Percentiles rank a stretch among this genome's conserved stretches.
phyloP scores from a whole-genome alignment of 2,113 vertebrate genomes.

The Oriolus oriolus region DNA sequence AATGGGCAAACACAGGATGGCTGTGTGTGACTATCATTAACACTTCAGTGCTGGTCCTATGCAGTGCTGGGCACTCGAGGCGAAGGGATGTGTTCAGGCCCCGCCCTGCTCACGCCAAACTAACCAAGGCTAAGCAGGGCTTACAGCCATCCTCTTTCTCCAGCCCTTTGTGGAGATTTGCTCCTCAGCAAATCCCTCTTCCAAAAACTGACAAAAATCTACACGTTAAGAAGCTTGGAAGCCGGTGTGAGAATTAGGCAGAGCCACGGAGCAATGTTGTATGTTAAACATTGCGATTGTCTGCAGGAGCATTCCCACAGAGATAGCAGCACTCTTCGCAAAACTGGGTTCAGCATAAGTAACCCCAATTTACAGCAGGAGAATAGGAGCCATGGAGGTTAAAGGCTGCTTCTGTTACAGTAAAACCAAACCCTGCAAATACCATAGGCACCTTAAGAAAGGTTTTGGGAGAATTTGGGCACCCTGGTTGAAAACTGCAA shows the following conservation, averaged over 20 bases:
- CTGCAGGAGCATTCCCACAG: background rate
- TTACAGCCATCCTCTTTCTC: background rate
- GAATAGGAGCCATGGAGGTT: background rate
- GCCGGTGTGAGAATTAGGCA: background rate
- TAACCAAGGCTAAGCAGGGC: background rate
- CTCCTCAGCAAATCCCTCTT: background rate
- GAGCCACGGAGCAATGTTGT: background rate
- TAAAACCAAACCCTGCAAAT: background rate
- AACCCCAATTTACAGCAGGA: background rate
- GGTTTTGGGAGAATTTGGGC: background rate
- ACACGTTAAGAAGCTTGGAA: background rate
- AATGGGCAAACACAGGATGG: background rate
- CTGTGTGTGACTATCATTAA: fast-evolving
- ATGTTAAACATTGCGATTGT: background rate
- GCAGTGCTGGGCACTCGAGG: background rate
- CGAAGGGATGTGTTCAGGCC: background rate
- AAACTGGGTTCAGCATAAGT: background rate
- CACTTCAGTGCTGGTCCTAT: fast-evolving
- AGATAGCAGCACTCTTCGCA: background rate
- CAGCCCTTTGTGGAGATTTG: background rate
- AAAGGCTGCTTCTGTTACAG: background rate
- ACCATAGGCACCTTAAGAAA: background rate
- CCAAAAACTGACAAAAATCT: background rate
- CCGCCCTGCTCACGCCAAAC: background rate
- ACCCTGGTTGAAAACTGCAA: background rate